Base-by-base conservation (phyloP, 2,797 vertebrate genomes). In the Mastacembelus armatus region DNA sequence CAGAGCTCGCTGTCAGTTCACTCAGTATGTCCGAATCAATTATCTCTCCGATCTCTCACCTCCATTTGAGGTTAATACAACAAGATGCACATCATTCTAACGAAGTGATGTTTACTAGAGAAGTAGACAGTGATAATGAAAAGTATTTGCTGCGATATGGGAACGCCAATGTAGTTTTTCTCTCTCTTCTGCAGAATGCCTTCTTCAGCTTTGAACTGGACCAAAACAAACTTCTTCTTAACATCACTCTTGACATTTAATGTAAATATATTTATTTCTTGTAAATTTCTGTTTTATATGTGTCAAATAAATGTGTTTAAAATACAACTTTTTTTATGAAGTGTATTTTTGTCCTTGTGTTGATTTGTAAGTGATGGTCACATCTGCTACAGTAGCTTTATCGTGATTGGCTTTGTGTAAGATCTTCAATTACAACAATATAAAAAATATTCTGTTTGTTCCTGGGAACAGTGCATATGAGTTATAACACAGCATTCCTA, bases 201-300 rank as follows among this genome's bases (percentile, higher is more conserved):
- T 81, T 89, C 60, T 62, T 84, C 71, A 40, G 40, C 57, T 77
- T 49, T 60, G 18, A 71, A 65, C 55, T 49, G 57, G 77, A 88
- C 75, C 83, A 80, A 88, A 85, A 84, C 56, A 50, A 81, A 56
- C 26, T 49, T 32, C 50, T 71, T 55, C 59, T 61, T 64, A 67
- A 22, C 61, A 67, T 16, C 56, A 43, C 18, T 14, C 48, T 27
- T 52, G 1, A 57, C 59, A 65, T 69, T 50, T 63, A 22, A 62
- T 89, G 82, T 87, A 85, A 15, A 86, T 88, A 26, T 80, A 81
- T 90, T 85, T 86, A 86, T 89, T 88, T 68, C 2, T 80, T 68
- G 61, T 47, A 55, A 78, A 68, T 14, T 74, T 29, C 30, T 75
- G 49, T 92, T 89, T 90, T 89, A 74, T 82, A 84, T 80, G 40